Evolutionary conservation across 2,113 vertebrate genomes (phyloP), one percentile per base, ranked within the genome.

Genomic region (Labrus mixtus): DNA sequence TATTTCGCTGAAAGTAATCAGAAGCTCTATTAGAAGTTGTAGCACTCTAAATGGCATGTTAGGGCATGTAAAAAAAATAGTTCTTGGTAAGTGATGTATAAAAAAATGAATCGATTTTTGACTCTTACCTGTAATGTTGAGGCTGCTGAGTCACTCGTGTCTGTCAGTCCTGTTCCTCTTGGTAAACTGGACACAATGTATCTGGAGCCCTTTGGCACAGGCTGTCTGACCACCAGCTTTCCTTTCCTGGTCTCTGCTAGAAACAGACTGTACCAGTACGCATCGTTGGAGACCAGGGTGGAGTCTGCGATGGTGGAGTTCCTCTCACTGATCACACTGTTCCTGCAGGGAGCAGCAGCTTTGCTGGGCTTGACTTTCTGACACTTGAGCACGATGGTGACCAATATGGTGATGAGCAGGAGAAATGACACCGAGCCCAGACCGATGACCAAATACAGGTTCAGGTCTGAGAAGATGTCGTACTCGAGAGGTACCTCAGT

Each of bases 351-450:
- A 71, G 87, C 76, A 62, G 79, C 75, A 8, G 68, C 64, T 69
- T 82, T 79, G 56, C 73, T 85, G 68, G 51, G 65, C 17, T 76
- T 85, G 51, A 80, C 83, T 41, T 91, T 89, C 0, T 82, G 94
- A 83, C 94, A 95, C 57, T 94, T 94, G 76, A 95, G 76, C 33
- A 91, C 92, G 2, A 91, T 90, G 74, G 95, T 93, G 15, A 95
- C 91, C 81, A 95, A 79, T 70, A 95, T 95, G 75, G 94, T 93
- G 0, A 95, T 91, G 6, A 95, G 91, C 73, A 95, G 93, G 13
- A 94, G 89, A 67, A 95, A 94, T 45, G 95, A 95, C 56, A 95
- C 90, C 0, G 95, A 95, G 66, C 94, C 95, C 83, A 95, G 84
- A 43, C 94, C 95, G 23, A 95, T 93, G 1, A 95, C 93, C 69